Percentiles rank a stretch among this genome's conserved stretches.
Conservation (phyloP, 2,797 vertebrate genomes). For the Galagoides demidoff region DNA sequence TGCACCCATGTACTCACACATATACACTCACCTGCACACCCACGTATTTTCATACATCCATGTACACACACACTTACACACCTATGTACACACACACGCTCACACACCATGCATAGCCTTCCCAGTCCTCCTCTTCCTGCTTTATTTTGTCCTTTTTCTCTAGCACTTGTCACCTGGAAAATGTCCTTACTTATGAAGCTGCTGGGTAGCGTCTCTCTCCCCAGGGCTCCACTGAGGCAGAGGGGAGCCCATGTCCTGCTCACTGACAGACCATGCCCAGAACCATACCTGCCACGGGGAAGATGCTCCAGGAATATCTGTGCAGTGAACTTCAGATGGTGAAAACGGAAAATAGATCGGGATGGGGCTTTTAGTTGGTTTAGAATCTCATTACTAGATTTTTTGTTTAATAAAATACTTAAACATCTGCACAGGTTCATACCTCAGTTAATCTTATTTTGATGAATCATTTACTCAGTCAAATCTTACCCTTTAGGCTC, state of each 20-base stretch:
- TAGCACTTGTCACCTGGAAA: background rate
- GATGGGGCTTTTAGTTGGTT: background rate
- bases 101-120: background rate
- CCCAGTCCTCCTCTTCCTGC: no score
- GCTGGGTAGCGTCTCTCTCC: no score
- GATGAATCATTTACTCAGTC: background rate
- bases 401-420: background rate
- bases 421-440: background rate
- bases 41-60: background rate
- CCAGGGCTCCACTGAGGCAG: background rate
- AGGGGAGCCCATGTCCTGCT: background rate
- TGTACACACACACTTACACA: background rate
- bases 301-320: rapidly evolving
- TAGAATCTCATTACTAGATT: background rate
- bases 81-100: no score
- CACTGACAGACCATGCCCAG: background rate
- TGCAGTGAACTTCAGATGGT: background rate
- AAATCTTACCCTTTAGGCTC: background rate
- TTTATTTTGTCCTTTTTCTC: background rate
- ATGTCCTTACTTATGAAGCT: no score
- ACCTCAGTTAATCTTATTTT: background rate
- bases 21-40: background rate
- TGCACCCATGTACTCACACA: no score
- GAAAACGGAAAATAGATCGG: background rate
- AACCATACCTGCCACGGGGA: rapidly evolving